phyloP scores from a whole-genome alignment of 1,140 invertebrate genomes.

The Bathynomus jamesi region DNA sequence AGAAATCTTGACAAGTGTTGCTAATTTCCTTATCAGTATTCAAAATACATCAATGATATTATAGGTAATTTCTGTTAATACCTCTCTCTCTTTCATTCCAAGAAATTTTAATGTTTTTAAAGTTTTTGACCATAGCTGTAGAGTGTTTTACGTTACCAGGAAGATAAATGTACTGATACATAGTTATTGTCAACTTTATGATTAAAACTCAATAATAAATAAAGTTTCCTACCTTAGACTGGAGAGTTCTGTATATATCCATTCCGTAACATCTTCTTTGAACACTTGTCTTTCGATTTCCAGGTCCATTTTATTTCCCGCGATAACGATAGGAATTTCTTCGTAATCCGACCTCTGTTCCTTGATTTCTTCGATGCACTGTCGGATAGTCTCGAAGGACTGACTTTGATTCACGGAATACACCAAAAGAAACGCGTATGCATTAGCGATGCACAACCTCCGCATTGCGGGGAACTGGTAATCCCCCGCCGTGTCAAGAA shows the following conservation, averaged over 20 bases:
- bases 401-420: conserved; percentile 69
- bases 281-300: conserved; percentile 31
- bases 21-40: too few relatives aligned
- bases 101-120: too few relatives aligned
- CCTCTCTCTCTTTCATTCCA: too few relatives aligned
- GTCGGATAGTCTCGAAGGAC: conserved; percentile 68
- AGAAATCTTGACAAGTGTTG: too few relatives aligned
- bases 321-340: conserved; percentile 76
- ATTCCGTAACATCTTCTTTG: conserved; percentile 42
- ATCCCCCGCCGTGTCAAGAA: conserved; percentile 78
- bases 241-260: conserved; percentile 42
- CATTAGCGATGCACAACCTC: conserved; percentile 72
- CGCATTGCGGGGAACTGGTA: conserved; percentile 79
- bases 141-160: too few relatives aligned
- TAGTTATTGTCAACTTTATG: too few relatives aligned
- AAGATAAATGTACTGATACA: too few relatives aligned
- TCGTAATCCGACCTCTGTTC: conserved; percentile 50
- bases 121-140: too few relatives aligned
- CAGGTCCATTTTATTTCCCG: conserved; percentile 74
- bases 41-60: too few relatives aligned
- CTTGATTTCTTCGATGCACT: conserved; percentile 58
- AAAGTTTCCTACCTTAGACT: conserved; percentile 28
- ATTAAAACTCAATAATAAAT: neutral
- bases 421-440: conserved; percentile 80
- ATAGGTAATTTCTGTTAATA: too few relatives aligned